Percentiles rank a stretch among this genome's conserved stretches.
Evolutionary conservation across 2,797 vertebrate species (phyloP).

Genomic region (Trachops cirrhosus): DNA sequence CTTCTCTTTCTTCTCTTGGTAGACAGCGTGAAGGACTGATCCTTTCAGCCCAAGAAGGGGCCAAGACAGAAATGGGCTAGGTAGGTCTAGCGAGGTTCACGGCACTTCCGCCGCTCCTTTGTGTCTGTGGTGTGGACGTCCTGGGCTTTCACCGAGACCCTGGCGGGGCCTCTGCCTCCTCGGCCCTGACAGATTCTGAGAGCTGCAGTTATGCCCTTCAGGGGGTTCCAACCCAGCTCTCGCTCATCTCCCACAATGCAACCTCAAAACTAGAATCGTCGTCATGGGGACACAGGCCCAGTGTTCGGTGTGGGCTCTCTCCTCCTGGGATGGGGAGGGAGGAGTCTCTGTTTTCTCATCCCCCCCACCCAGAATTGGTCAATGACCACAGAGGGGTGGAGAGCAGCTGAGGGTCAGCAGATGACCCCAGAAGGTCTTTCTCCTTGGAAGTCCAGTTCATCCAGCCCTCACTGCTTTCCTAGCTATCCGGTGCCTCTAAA

Average conservation of each 20-base stretch:
- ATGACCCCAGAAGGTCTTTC: background rate
- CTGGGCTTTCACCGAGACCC: background rate
- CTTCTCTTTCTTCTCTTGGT: background rate
- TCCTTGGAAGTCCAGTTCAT: background rate
- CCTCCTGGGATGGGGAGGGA: background rate
- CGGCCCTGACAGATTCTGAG: background rate
- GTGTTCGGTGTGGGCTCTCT: background rate
- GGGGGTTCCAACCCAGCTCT: background rate
- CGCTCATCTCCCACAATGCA: background rate
- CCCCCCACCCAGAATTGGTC: background rate
- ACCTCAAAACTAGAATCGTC: background rate
- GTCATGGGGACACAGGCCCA: background rate
- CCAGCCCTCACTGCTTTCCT: background rate
- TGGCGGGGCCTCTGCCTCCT: background rate
- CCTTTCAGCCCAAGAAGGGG: background rate
- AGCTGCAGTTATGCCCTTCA: background rate
- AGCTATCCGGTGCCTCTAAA: background rate
- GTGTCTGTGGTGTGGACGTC: background rate
- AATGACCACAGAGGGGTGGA: background rate
- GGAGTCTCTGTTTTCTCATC: background rate
- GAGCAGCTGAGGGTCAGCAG: background rate
- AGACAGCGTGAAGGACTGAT: background rate
- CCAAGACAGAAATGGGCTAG: background rate
- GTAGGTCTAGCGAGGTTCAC: background rate
- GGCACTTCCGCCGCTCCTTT: background rate